These are phyloP conservation scores for Gymnopithys bicolor DNA, from an alignment of 2,797 vertebrate species.

Conservation along the genomic window DNA sequence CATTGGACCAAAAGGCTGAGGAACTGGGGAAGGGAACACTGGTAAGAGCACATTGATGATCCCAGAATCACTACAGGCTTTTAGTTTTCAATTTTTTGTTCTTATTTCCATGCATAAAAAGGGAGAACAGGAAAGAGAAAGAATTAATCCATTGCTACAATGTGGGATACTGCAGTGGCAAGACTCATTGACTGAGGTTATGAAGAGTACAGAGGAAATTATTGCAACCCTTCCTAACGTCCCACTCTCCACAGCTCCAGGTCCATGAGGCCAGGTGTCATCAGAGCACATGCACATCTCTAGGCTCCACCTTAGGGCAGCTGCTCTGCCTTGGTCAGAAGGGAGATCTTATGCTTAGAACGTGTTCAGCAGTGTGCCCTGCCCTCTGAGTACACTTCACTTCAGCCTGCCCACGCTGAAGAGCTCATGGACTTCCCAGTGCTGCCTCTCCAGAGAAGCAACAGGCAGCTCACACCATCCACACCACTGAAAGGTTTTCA, in stretches of 20 bases:
- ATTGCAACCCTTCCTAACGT: not conserved
- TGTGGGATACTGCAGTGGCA: not conserved
- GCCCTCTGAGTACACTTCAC: not conserved
- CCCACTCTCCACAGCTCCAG: not conserved
- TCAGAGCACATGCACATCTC: rapidly evolving
- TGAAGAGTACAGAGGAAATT: not conserved
- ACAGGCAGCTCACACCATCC: rapidly evolving
- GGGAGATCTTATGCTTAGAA: not conserved
- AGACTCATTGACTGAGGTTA: not conserved
- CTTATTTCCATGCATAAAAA: not conserved
- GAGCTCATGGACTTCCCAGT: not conserved
- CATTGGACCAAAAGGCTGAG: not conserved
- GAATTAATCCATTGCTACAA: not conserved
- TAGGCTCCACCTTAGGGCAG: not conserved
- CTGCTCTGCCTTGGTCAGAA: not conserved
- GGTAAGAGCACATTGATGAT: not conserved
- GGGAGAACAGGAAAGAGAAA: not conserved
- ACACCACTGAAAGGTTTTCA: not conserved
- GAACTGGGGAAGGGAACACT: not conserved
- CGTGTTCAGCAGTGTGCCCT: not conserved
- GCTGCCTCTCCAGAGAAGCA: not conserved
- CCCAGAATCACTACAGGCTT: not conserved
- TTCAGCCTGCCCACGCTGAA: not conserved
- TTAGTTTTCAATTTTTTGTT: not conserved
- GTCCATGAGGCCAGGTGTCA: not conserved